These are phyloP conservation scores for Tromatobia lineatoria DNA, from an alignment of 2,888 invertebrate genomes.

Conservation along the genomic window DNA sequence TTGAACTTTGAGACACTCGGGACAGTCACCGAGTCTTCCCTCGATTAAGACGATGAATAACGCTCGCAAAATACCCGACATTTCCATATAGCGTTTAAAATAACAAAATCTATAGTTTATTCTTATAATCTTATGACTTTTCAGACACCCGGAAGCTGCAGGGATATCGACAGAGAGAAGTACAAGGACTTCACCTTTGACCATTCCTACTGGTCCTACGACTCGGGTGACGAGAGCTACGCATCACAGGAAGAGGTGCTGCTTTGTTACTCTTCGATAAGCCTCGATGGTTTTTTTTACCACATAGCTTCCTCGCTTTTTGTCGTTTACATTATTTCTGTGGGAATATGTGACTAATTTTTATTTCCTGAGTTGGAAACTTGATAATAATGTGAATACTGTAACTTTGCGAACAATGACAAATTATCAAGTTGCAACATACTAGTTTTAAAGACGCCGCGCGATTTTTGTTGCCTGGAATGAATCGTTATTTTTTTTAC, in stretches of 20 bases:
- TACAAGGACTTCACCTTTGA: constrained; percentile 96
- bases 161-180: constrained; percentile 88
- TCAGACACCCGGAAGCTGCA: constrained; percentile 87
- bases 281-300: background rate
- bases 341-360: background rate
- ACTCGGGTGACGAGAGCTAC: constrained; percentile 89
- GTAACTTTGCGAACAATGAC: background rate
- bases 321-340: background rate
- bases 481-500: background rate
- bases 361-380: background rate
- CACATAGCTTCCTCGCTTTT: background rate
- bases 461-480: background rate
- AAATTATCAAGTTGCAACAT: background rate
- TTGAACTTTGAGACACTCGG: constrained; percentile 42
- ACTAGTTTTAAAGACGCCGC: background rate
- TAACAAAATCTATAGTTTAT: background rate
- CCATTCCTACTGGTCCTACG: constrained; percentile 95
- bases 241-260: constrained; percentile 93
- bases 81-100: background rate
- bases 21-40: background rate
- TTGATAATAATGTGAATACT: background rate
- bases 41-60: constrained; percentile 3
- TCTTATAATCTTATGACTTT: constrained; percentile 57
- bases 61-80: background rate
- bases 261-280: background rate